Evolutionary conservation across 2,113 vertebrate genomes (phyloP).

Genomic region (Oryzias javanicus): DNA sequence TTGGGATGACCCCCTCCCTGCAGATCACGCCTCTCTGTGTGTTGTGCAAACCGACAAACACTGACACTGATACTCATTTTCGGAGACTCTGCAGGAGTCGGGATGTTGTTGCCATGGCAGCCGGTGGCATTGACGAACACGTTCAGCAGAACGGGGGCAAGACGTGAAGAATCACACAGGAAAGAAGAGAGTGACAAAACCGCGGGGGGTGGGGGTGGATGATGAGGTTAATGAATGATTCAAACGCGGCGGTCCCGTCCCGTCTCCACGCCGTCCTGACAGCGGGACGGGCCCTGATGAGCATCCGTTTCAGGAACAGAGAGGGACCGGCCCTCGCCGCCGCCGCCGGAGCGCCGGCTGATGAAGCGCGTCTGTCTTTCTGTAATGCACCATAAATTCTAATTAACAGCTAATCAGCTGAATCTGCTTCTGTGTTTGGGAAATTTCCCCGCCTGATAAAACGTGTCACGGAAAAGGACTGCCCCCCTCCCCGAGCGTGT

Average conservation of each 20-base stretch:
- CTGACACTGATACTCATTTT: conserved; percentile 32
- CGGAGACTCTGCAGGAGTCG: conserved; percentile 39
- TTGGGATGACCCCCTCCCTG: too few relatives aligned
- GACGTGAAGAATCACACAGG: conserved; percentile 19
- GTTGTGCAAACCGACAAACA: not conserved
- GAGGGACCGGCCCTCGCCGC: conserved; percentile 18
- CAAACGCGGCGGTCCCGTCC: not conserved
- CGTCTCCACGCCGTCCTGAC: conserved; percentile 26
- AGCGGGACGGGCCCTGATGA: conserved; percentile 56
- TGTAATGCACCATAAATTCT: conserved; percentile 51
- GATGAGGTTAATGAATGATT: conserved; percentile 41
- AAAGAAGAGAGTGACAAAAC: conserved; percentile 18
- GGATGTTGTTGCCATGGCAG: conserved; percentile 74
- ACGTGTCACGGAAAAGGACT: conserved; percentile 7
- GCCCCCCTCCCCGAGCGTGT: not conserved
- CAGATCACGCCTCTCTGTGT: too few relatives aligned
- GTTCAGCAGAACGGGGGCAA: conserved; percentile 16
- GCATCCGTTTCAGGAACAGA: conserved; percentile 45
- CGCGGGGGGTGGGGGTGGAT: conserved; percentile 16
- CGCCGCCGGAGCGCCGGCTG: conserved; percentile 27
- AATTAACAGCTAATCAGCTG: conserved; percentile 51
- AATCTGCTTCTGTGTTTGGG: conserved; percentile 19
- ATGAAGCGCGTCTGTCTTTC: conserved; percentile 58
- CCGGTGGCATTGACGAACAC: conserved; percentile 53
- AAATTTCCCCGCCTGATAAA: conserved; percentile 19